These are phyloP conservation scores for Mesopsocus fuscifrons DNA, from an alignment of 2,888 invertebrate species.

Conservation along the genomic window DNA sequence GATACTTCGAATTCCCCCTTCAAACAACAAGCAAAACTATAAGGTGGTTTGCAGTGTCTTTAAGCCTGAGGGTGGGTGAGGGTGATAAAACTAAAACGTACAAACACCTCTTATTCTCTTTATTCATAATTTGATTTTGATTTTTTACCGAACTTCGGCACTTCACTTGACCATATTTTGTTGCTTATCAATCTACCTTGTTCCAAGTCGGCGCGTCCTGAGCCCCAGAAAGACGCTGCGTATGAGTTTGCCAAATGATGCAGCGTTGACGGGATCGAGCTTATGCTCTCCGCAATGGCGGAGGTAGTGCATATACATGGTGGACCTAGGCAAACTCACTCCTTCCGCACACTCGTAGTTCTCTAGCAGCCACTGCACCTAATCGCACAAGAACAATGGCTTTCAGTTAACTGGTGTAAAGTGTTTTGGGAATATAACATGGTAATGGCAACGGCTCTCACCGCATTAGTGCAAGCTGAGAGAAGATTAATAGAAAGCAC, in stretches of 20 bases:
- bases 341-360: constrained; percentile 97
- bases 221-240: constrained; percentile 94
- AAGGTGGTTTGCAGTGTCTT: too few species aligned
- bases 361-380: constrained; percentile 89
- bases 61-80: too few species aligned
- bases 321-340: constrained; percentile 82
- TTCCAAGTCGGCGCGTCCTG: constrained; percentile 84
- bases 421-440: background rate
- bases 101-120: too few species aligned
- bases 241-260: constrained; percentile 97
- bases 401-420: background rate
- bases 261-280: constrained; percentile 96
- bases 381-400: constrained; percentile 15
- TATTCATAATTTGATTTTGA: too few species aligned
- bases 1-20: constrained; percentile 95
- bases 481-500: too few species aligned
- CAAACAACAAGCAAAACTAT: constrained; percentile 11
- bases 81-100: too few species aligned
- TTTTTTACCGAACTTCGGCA: background rate
- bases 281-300: constrained; percentile 86
- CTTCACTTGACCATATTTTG: background rate
- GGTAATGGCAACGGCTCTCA: too few species aligned
- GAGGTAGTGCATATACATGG: constrained; percentile 91
- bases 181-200: constrained; percentile 51
- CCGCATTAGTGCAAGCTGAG: too few species aligned